A percentile compares a stretch with the other conserved stretches of the same genome.
These are phyloP conservation scores for Channallabes apus DNA, from an alignment of 2,797 vertebrate genomes.

Conservation along the genomic window DNA sequence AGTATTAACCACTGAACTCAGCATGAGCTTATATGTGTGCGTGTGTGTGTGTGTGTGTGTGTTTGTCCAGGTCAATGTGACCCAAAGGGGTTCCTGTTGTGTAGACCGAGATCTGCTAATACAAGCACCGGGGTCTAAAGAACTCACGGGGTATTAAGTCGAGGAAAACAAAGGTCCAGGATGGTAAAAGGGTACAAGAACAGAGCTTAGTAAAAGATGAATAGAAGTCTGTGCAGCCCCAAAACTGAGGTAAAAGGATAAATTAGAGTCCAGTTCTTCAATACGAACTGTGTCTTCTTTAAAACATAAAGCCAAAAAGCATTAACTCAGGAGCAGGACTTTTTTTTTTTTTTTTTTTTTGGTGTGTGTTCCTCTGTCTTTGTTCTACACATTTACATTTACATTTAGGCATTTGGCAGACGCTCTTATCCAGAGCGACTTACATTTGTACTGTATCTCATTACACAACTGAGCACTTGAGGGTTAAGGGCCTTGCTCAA, in stretches of 20 bases:
- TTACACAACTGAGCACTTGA: too few relatives aligned
- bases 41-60: slow-evolving; percentile 14
- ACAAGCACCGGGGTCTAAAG: slow-evolving; percentile 31
- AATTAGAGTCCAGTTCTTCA: slow-evolving; percentile 18
- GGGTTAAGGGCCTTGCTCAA: too few relatives aligned
- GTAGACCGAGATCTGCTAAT: slow-evolving; percentile 39
- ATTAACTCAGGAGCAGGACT: too few relatives aligned
- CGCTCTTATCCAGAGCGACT: too few relatives aligned
- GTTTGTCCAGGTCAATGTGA: slow-evolving; percentile 28
- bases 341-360: too few relatives aligned
- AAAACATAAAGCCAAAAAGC: neutral
- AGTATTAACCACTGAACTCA: neutral
- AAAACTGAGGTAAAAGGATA: slow-evolving; percentile 18
- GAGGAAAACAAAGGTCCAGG: slow-evolving; percentile 6
- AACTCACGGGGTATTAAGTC: slow-evolving; percentile 38
- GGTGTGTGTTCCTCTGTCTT: neutral
- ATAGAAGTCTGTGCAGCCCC: slow-evolving; percentile 4
- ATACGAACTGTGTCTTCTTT: slow-evolving; percentile 7
- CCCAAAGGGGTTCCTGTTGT: slow-evolving; percentile 36
- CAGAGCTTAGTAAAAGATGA: neutral
- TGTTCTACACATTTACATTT: too few relatives aligned
- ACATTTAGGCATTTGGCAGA: too few relatives aligned
- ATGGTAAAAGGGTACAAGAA: neutral
- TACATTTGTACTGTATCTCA: too few relatives aligned
- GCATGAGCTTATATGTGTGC: neutral